Evolutionary conservation across 2,888 invertebrate genomes (phyloP).

Genomic region (Drosophila siamana): DNA sequence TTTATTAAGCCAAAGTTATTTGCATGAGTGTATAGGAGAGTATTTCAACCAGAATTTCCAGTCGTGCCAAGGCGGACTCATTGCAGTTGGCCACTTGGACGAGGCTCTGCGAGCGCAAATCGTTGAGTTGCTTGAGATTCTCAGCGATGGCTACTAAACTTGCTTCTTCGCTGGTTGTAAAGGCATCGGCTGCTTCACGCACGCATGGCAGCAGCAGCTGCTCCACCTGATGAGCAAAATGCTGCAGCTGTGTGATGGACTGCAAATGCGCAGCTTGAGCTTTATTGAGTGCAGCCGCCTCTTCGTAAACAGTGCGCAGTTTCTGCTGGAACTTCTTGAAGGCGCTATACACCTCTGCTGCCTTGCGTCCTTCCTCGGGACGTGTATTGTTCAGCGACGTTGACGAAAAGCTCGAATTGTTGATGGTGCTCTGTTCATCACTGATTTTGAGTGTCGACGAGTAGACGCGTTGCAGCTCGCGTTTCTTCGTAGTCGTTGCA

Average conservation of each 20-base stretch:
- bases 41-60: constrained; percentile 76
- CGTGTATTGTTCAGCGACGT: constrained; percentile 36
- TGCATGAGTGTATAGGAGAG: constrained; percentile 75
- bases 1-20: constrained; percentile 56
- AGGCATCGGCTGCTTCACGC: constrained; percentile 56
- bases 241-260: constrained; percentile 67
- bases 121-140: constrained; percentile 77
- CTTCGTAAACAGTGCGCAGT: constrained; percentile 53
- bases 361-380: constrained; percentile 57
- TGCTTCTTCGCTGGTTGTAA: constrained; percentile 63
- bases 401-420: constrained; percentile 32
- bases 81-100: constrained; percentile 35
- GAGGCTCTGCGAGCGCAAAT: constrained; percentile 64
- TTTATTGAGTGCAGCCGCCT: constrained; percentile 48
- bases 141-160: constrained; percentile 63
- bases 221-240: constrained; percentile 77
- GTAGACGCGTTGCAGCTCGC: constrained; percentile 70
- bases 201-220: constrained; percentile 72
- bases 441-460: constrained; percentile 53
- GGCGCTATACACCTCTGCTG: constrained; percentile 65
- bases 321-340: constrained; percentile 76
- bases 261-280: constrained; percentile 55
- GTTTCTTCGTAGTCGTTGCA: too few relatives aligned
- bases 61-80: constrained; percentile 42
- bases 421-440: constrained; percentile 26